A percentile compares a stretch with the other conserved stretches of the same genome.
Evolutionary conservation across 2,888 invertebrate species (phyloP).

Genomic region (Parasteatoda lunata): DNA sequence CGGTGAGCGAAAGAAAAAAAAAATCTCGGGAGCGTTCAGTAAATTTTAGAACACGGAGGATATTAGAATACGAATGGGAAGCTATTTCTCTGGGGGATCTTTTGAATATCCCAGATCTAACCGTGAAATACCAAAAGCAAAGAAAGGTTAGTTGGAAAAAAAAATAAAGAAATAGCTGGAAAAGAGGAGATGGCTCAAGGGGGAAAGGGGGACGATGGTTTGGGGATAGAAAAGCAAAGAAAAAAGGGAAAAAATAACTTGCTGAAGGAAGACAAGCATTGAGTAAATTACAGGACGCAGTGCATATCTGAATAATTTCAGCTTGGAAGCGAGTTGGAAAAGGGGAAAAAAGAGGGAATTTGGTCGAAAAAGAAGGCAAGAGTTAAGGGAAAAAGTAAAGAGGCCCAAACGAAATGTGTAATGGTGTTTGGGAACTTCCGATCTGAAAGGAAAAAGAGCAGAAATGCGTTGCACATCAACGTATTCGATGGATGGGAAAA

Average conservation of each 20-base stretch:
- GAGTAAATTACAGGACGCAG: slow-evolving; percentile 59
- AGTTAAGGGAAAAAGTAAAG: slow-evolving; percentile 28
- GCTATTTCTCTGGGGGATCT: slow-evolving; percentile 39
- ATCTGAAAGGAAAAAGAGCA: slow-evolving; percentile 19
- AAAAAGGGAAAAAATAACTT: slow-evolving; percentile 16
- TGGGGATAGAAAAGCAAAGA: not conserved
- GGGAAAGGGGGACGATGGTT: not conserved
- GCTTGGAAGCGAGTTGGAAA: slow-evolving; percentile 17
- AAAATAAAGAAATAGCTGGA: not conserved
- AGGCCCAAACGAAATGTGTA: slow-evolving; percentile 54
- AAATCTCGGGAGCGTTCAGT: slow-evolving; percentile 16
- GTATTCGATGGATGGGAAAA: slow-evolving; percentile 37
- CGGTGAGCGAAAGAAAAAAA: slow-evolving; percentile 3
- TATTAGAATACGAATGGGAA: slow-evolving; percentile 64
- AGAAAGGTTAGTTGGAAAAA: slow-evolving; percentile 25
- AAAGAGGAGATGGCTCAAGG: not conserved
- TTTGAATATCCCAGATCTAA: slow-evolving; percentile 54
- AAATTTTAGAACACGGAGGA: slow-evolving; percentile 55
- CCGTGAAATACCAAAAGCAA: slow-evolving; percentile 54
- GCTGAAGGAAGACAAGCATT: slow-evolving; percentile 52
- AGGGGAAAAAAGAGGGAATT: slow-evolving; percentile 10
- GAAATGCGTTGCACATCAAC: slow-evolving; percentile 21
- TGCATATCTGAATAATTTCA: slow-evolving; percentile 62
- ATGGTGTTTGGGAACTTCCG: slow-evolving; percentile 56
- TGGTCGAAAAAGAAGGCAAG: slow-evolving; percentile 17